Evolutionary conservation across 2,888 invertebrate genomes (phyloP).

Genomic region (Litoditis marina): DNA sequence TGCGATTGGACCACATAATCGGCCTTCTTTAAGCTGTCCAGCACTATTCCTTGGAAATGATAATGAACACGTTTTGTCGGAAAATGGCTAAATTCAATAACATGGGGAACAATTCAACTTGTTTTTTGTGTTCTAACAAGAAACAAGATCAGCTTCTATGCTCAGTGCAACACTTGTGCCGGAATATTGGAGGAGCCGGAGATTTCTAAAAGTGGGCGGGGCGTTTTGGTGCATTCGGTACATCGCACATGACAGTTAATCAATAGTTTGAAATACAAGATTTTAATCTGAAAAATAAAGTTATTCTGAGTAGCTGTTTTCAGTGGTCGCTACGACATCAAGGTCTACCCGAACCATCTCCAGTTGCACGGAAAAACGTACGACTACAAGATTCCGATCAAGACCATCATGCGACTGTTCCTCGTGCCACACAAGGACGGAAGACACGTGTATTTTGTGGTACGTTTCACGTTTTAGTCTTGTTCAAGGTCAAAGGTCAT

Average conservation of each 20-base stretch:
- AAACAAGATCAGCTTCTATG: too few species aligned
- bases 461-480: constrained; percentile 67
- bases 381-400: constrained; percentile 98
- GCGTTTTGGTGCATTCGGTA: too few species aligned
- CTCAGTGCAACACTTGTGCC: too few species aligned
- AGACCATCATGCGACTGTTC: constrained; percentile 88
- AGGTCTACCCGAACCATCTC: constrained; percentile 84
- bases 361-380: constrained; percentile 96
- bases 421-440: constrained; percentile 92
- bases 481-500: constrained; percentile 2
- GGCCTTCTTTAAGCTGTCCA: background rate
- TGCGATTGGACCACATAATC: too few species aligned
- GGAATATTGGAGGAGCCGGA: too few species aligned
- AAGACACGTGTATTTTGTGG: constrained; percentile 96
- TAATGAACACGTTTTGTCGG: too few species aligned
- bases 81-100: too few species aligned
- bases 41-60: background rate
- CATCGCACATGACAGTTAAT: too few species aligned
- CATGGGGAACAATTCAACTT: too few species aligned
- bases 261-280: background rate
- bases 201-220: too few species aligned
- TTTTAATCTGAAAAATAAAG: background rate
- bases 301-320: too few species aligned
- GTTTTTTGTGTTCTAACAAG: too few species aligned
- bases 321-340: constrained; percentile 93